Conservation (phyloP, 2,797 vertebrate genomes). For the Neopelma chrysocephalum region DNA sequence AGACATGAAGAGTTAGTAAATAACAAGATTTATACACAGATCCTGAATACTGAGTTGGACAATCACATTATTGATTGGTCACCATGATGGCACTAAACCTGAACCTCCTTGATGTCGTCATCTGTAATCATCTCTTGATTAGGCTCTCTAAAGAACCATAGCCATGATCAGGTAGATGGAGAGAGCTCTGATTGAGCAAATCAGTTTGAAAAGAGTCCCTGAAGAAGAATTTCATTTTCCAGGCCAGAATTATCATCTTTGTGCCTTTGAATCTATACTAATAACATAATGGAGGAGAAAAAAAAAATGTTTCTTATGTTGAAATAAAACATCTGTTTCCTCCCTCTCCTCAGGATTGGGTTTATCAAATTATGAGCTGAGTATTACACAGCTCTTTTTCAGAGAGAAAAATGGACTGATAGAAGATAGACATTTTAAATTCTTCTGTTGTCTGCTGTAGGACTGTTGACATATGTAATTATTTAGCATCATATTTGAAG, state of each 20-base stretch:
- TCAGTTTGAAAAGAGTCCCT: slow-evolving; percentile 2
- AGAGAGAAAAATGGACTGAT: neutral
- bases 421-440: neutral
- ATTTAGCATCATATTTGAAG: slow-evolving; percentile 7
- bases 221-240: slow-evolving; percentile 36
- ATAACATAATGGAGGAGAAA: slow-evolving; percentile 17
- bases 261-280: slow-evolving; percentile 51
- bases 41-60: neutral
- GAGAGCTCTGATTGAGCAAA: slow-evolving; percentile 38
- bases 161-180: slow-evolving; percentile 5
- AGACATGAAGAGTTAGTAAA: slow-evolving; percentile 20
- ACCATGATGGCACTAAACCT: slow-evolving; percentile 53
- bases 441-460: neutral
- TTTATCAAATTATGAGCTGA: slow-evolving; percentile 15
- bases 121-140: slow-evolving; percentile 53
- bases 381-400: neutral
- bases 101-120: slow-evolving; percentile 28
- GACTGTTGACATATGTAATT: neutral
- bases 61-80: slow-evolving; percentile 40
- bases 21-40: slow-evolving; percentile 31
- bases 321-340: slow-evolving; percentile 19
- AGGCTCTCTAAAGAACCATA: neutral
- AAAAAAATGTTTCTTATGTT: slow-evolving; percentile 4
- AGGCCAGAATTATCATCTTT: slow-evolving; percentile 12
- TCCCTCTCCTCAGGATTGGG: neutral